Conservation (phyloP, 1,140 invertebrate genomes). For the Lepidotrigona ventralis region DNA sequence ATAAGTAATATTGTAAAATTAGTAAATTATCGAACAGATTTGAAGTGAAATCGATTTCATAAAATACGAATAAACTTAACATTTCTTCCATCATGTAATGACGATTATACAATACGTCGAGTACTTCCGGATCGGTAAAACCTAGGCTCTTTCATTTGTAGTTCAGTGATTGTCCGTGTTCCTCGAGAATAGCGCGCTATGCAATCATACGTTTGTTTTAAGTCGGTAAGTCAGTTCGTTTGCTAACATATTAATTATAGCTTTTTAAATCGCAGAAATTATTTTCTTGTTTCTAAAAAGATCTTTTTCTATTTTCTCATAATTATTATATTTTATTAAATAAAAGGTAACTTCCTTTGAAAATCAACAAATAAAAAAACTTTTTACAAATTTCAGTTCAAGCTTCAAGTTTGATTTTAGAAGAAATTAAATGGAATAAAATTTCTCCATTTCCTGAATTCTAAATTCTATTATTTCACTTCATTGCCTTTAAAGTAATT, state of each 20-base stretch:
- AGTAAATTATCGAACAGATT: not conserved
- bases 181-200: not conserved
- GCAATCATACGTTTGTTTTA: not conserved
- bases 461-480: no score
- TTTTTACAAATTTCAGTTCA: no score
- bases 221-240: slow-evolving; percentile 22
- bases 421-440: no score
- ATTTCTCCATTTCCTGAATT: no score
- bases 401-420: no score
- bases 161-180: not conserved
- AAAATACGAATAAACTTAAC: not conserved
- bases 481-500: no score
- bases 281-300: no score
- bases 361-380: no score
- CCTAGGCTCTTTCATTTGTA: not conserved
- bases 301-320: no score
- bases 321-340: no score
- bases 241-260: not conserved
- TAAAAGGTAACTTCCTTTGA: no score
- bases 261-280: not conserved
- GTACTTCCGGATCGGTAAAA: not conserved
- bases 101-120: no score
- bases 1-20: not conserved
- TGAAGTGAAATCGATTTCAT: not conserved
- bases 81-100: not conserved